Percentiles rank a stretch among this genome's conserved stretches.
Evolutionary conservation across 2,113 vertebrate genomes (phyloP).

Genomic region (Paracanthobrama guichenoti): DNA sequence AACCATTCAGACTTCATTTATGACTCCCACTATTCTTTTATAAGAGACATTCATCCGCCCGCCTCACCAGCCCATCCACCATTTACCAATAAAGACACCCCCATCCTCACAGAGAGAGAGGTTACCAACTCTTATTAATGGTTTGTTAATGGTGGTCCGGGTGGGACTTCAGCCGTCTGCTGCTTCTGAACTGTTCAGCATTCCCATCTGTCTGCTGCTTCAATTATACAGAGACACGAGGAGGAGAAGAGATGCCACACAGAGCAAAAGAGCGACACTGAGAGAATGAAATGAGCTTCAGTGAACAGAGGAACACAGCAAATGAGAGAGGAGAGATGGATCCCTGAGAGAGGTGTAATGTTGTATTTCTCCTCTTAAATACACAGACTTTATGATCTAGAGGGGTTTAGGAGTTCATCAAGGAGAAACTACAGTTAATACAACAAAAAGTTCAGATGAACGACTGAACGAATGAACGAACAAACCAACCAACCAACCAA

Average conservation of each 20-base stretch:
- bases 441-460: not conserved
- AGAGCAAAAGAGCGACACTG: not conserved
- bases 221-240: constrained; percentile 34
- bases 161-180: constrained; percentile 21
- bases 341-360: not conserved
- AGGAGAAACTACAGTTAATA: not conserved
- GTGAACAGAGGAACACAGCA: not conserved
- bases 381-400: not conserved
- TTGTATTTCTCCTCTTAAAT: not conserved
- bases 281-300: not conserved
- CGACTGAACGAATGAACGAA: not conserved
- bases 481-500: no score
- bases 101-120: not conserved
- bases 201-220: constrained; percentile 5
- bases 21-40: constrained; percentile 18
- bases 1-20: constrained; percentile 33
- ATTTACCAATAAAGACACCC: constrained; percentile 1
- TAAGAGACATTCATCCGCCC: constrained; percentile 17
- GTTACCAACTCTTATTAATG: no score
- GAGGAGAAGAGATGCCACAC: not conserved
- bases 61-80: not conserved
- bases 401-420: not conserved
- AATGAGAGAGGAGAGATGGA: not conserved
- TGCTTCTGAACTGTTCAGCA: not conserved
- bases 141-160: constrained; percentile 36